phyloP scores from a whole-genome alignment of 2,113 vertebrate genomes.

The Echinops telfairi region DNA sequence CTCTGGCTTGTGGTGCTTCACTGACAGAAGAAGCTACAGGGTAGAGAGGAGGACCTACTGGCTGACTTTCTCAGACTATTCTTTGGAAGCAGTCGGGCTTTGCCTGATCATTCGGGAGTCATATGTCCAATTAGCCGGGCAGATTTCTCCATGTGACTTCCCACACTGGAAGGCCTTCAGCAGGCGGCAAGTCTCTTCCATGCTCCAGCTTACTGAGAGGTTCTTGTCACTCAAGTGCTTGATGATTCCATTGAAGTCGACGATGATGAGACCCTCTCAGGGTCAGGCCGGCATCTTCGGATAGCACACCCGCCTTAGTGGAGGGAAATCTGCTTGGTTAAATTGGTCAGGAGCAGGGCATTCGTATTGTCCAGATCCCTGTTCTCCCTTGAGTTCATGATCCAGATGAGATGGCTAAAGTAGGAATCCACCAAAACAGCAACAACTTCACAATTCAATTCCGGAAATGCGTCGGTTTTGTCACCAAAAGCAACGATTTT shows the following conservation, averaged over 20 bases:
- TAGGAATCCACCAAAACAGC: too few species aligned
- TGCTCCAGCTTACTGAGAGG: conserved; percentile 94
- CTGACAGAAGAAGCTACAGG: not conserved
- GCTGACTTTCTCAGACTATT: conserved; percentile 96
- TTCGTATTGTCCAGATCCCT: conserved; percentile 97
- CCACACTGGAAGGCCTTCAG: conserved; percentile 98
- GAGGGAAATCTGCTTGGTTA: conserved; percentile 95
- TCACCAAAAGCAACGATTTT: too few species aligned
- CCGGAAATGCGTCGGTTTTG: too few species aligned
- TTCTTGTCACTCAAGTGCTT: conserved; percentile 96
- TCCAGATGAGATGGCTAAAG: too few species aligned
- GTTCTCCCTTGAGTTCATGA: conserved; percentile 81
- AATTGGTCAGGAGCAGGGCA: conserved; percentile 94
- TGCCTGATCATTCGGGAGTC: conserved; percentile 98
- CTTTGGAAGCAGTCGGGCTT: conserved; percentile 93
- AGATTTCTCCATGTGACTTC: conserved; percentile 96
- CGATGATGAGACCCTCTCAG: conserved; percentile 97
- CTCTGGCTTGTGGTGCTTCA: conserved; percentile 4
- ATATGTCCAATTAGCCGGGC: conserved; percentile 97
- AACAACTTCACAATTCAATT: too few species aligned
- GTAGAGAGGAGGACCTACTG: conserved; percentile 72
- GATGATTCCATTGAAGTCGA: conserved; percentile 94
- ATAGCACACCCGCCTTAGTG: conserved; percentile 93
- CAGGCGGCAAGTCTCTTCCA: conserved; percentile 95
- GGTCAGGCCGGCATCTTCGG: conserved; percentile 94